Conservation (phyloP, 2,888 invertebrate genomes). For the Drosophila seclusa region DNA sequence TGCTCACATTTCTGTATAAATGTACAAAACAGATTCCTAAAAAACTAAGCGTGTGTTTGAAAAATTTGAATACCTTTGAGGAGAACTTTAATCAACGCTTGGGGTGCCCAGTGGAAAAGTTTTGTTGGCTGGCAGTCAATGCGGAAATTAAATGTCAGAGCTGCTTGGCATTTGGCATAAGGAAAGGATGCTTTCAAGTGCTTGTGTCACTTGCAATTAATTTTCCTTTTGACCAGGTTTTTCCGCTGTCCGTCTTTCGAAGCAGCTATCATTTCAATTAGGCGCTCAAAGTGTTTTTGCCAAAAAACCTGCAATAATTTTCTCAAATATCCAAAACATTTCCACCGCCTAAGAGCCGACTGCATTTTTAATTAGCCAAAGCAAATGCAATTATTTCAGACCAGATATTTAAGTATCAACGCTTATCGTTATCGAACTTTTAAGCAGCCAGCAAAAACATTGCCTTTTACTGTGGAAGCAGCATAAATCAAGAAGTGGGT, state of each 20-base stretch:
- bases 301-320: conserved; percentile 66
- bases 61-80: conserved; percentile 11
- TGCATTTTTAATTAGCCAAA: conserved; percentile 72
- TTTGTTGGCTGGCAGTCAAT: conserved; percentile 44
- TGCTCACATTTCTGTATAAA: conserved; percentile 31
- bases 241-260: conserved; percentile 34
- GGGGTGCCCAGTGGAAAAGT: conserved; percentile 36
- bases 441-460: conserved; percentile 35
- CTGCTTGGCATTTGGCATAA: conserved; percentile 49
- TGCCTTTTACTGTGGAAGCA: conserved; percentile 27
- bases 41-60: neutral
- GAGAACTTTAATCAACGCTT: conserved; percentile 11
- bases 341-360: conserved; percentile 69
- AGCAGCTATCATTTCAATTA: conserved; percentile 68
- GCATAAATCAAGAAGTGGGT: no score
- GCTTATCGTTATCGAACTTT: conserved; percentile 49
- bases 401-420: conserved; percentile 40
- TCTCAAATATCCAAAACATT: conserved; percentile 42
- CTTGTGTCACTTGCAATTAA: conserved; percentile 79
- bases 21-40: neutral
- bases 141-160: conserved; percentile 75
- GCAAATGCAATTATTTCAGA: conserved; percentile 62
- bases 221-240: conserved; percentile 67
- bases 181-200: conserved; percentile 61
- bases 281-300: conserved; percentile 52